phyloP scores from a whole-genome alignment of 1,140 invertebrate species.

The Bombyx mandarina region DNA sequence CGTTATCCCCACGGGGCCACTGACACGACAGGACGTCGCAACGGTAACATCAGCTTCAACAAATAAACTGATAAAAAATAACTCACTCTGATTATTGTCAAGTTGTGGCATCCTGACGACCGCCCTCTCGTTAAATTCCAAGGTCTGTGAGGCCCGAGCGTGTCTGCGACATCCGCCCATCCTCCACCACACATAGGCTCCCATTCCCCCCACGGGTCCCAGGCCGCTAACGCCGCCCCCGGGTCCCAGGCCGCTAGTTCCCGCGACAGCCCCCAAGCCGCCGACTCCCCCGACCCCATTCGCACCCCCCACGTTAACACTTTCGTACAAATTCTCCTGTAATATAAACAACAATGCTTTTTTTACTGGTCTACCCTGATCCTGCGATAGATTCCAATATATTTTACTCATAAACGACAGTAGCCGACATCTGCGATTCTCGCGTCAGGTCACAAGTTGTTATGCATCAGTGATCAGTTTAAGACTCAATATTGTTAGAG shows the following conservation, averaged over 20 bases:
- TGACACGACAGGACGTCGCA: too few species aligned
- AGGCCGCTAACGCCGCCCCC: constrained; percentile 3
- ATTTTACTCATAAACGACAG: not conserved
- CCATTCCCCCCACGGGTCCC: constrained; percentile 1
- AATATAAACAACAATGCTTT: not conserved
- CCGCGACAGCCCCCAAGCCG: constrained; percentile 5
- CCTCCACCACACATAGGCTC: constrained; percentile 12
- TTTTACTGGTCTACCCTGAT: not conserved
- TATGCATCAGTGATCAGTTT: too few species aligned
- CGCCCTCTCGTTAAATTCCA: constrained; percentile 38
- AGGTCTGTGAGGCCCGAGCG: constrained; percentile 32
- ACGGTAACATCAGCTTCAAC: too few species aligned
- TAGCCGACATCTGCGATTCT: constrained; percentile 7
- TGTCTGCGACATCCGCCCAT: constrained; percentile 14
- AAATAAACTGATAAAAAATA: too few species aligned
- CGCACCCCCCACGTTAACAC: not conserved
- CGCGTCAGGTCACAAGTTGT: not conserved
- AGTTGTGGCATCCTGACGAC: not conserved
- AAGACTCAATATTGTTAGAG: too few species aligned
- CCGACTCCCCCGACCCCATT: constrained; percentile 18
- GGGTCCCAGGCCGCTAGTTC: not conserved
- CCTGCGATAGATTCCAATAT: not conserved
- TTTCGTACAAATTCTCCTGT: not conserved
- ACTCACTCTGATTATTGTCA: too few species aligned
- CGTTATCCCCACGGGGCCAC: too few species aligned